phyloP scores from a whole-genome alignment of 2,888 invertebrate genomes.

The Lingula anatina region DNA sequence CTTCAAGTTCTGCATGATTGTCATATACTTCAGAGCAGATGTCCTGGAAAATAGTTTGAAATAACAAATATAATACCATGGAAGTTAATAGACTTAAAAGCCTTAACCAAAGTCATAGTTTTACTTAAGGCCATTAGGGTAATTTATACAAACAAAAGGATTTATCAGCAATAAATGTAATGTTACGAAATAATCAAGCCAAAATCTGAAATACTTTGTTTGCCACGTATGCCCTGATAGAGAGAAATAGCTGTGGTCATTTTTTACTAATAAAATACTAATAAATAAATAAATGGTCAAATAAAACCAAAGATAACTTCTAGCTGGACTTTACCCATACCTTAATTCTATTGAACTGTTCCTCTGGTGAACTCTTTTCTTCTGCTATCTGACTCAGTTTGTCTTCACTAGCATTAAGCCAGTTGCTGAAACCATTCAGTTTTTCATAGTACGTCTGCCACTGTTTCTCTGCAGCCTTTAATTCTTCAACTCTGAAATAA shows the following conservation, averaged over 20 bases:
- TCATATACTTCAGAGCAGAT: constrained; percentile 72
- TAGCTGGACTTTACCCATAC: constrained; percentile 19
- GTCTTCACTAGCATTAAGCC: constrained; percentile 75
- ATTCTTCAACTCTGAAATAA: no score
- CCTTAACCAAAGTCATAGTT: no score
- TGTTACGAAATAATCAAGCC: no score
- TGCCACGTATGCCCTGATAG: no score
- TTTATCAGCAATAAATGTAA: neutral
- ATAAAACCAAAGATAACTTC: no score
- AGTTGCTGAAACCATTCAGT: constrained; percentile 69
- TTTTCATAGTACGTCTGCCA: constrained; percentile 90
- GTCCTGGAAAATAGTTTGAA: constrained; percentile 52
- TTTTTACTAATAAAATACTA: no score
- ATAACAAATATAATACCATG: no score
- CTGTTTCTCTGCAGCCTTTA: no score
- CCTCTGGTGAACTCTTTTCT: constrained; percentile 76
- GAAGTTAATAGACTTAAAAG: no score
- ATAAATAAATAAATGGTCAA: no score
- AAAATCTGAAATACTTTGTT: no score
- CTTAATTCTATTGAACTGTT: constrained; percentile 59
- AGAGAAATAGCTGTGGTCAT: no score
- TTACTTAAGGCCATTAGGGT: neutral
- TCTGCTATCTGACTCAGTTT: constrained; percentile 76
- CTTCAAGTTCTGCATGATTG: constrained; percentile 68
- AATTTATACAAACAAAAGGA: neutral